These are phyloP conservation scores for Euzophera pinguis DNA, from an alignment of 2,888 invertebrate species.

Conservation along the genomic window DNA sequence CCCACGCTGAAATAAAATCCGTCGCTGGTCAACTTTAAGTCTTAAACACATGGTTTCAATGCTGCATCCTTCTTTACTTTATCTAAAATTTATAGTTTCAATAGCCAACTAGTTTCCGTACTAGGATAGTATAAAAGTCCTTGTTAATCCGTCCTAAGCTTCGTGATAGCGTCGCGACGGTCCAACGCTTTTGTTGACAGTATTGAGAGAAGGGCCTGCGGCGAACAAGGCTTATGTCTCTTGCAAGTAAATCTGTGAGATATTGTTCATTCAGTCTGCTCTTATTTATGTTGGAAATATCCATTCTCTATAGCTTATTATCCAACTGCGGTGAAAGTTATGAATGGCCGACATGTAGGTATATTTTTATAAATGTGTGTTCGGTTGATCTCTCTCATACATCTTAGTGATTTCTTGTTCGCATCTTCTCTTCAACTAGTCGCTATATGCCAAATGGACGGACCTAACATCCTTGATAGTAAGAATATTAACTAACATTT, in stretches of 20 bases:
- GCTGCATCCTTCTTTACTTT: neutral
- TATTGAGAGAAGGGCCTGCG: neutral
- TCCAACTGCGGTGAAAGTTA: too few species aligned
- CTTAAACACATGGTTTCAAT: too few species aligned
- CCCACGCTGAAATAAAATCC: too few species aligned
- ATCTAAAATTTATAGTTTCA: neutral
- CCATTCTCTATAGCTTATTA: neutral
- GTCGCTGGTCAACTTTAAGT: too few species aligned
- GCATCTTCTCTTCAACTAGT: too few species aligned
- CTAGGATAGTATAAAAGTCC: neutral
- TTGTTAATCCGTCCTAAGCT: constrained; percentile 1
- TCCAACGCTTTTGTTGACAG: constrained; percentile 4
- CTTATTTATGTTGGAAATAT: neutral
- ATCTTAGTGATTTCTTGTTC: too few species aligned
- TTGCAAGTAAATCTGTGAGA: neutral
- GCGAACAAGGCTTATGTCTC: neutral
- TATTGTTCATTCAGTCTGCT: neutral
- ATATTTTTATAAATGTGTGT: too few species aligned
- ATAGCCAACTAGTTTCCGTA: neutral
- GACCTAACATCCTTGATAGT: too few species aligned
- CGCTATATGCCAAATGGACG: too few species aligned
- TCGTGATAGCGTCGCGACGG: constrained; percentile 1
- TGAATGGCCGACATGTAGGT: too few species aligned
- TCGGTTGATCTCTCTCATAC: too few species aligned
- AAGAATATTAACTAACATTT: too few species aligned